These are phyloP conservation scores for Canis aureus DNA, from an alignment of 2,113 vertebrate species.

Conservation along the genomic window DNA sequence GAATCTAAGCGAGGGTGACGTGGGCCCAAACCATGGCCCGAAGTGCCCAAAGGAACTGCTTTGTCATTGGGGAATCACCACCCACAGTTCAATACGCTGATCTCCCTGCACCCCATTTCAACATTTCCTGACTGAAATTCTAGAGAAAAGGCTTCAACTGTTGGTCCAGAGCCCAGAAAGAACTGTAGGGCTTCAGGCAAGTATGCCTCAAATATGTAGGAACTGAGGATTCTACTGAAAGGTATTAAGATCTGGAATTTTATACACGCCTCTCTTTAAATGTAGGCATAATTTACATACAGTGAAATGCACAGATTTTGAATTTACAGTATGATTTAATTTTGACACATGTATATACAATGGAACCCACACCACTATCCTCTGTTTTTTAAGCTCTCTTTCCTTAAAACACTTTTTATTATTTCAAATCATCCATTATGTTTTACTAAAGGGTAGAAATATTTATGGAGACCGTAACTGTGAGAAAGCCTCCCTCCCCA, in stretches of 20 bases:
- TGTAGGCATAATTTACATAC: neutral
- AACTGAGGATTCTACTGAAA: neutral
- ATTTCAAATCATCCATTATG: slow-evolving; percentile 12
- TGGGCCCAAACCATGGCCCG: neutral
- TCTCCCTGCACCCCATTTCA: neutral
- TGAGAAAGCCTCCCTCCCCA: neutral
- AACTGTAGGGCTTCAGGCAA: slow-evolving; percentile 18
- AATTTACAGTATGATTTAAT: neutral
- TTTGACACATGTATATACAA: neutral
- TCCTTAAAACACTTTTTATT: neutral
- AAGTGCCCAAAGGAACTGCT: neutral
- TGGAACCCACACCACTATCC: neutral
- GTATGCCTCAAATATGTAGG: neutral
- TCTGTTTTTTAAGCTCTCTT: slow-evolving; percentile 24
- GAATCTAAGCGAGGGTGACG: neutral
- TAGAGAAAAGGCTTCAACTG: slow-evolving; percentile 36
- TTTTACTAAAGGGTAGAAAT: slow-evolving; percentile 44
- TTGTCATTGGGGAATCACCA: neutral
- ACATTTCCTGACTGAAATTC: neutral
- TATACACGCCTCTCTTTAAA: slow-evolving; percentile 30
- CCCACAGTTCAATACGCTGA: neutral
- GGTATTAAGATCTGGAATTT: slow-evolving; percentile 26
- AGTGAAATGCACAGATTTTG: slow-evolving; percentile 34
- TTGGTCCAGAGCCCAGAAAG: neutral
- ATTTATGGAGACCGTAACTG: slow-evolving; percentile 12